A percentile compares a stretch with the other conserved stretches of the same genome.
These are phyloP conservation scores for Falco concolor DNA, from an alignment of 2,797 vertebrate species.

Conservation along the genomic window DNA sequence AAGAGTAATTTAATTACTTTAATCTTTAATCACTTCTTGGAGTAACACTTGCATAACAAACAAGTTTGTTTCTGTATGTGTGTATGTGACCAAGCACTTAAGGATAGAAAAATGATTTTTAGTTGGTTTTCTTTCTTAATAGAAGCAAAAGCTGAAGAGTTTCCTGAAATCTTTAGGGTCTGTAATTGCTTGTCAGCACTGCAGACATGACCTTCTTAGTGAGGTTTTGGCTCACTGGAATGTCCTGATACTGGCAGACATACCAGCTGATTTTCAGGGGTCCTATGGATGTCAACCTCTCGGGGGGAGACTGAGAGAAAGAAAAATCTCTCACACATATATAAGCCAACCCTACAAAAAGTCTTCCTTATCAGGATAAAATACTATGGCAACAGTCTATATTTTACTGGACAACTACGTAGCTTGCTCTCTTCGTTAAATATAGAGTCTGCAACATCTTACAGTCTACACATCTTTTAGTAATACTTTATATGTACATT, in stretches of 20 bases:
- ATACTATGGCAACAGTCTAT: not conserved
- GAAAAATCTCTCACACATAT: not conserved
- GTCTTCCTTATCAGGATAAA: not conserved
- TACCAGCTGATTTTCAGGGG: not conserved
- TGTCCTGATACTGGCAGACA: not conserved
- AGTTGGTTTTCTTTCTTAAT: not conserved
- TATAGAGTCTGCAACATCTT: not conserved
- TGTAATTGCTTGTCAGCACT: not conserved
- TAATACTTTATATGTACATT: not conserved
- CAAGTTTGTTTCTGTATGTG: not conserved
- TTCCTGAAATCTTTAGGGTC: not conserved
- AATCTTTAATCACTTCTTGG: not conserved
- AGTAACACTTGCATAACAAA: not conserved
- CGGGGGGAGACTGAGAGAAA: not conserved
- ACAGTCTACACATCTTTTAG: not conserved
- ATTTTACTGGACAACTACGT: not conserved
- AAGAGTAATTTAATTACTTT: not conserved
- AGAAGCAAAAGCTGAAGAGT: not conserved
- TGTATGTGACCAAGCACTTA: not conserved
- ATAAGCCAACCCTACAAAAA: not conserved
- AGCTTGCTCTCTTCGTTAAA: not conserved
- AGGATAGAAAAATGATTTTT: not conserved
- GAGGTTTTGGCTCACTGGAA: not conserved
- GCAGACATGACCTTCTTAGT: not conserved
- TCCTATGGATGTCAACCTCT: not conserved